Evolutionary conservation across 2,113 vertebrate species (phyloP), one percentile per base, ranked within the genome.

Genomic region (Piaya cayana): DNA sequence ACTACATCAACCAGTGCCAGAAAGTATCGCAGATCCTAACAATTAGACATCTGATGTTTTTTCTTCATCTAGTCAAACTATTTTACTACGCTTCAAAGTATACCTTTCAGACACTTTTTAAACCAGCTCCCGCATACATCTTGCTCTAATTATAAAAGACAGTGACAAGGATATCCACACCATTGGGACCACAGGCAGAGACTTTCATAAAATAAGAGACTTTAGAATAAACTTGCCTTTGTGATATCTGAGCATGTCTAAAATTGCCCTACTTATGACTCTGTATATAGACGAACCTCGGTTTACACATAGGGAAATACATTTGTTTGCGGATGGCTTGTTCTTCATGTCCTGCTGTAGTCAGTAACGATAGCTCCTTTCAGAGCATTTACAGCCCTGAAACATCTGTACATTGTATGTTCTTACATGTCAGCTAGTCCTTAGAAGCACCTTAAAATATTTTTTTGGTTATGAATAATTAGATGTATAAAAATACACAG

Each of bases 391-490:
- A 36, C 20, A 87, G 59, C 6, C n/a, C 21, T 62, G 30, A 79
- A 92, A 82, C 0, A 2, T 20, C 25, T 83, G 22, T 16, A 67
- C 18, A 62, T 47, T 32, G 45, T 50, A 67, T 16, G 7, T 63
- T 65, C 22, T 74, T 18, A 2, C 63, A 70, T 58, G 29, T 83
- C 50, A 65, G 26, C 26, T 29, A 76, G 23, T 56, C 30, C 32
- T 87, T 76, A 47, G 85, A 81, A 90, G 37, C 29, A 70, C 17
- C 79, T 71, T 82, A 63, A 63, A 22, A 86, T 81, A 34, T 59
- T 25, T 15, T 49, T 91, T 69, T 53, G 25, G 4, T 5, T 70
- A 59, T 32, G 59, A 87, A 72, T 70, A 36, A 10, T 12, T 29
- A 68, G 56, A 39, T n/a, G 67, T 83, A 20, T 2, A 68, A 92